phyloP scores from a whole-genome alignment of 2,888 invertebrate species.

The Luperina nickerlii region DNA sequence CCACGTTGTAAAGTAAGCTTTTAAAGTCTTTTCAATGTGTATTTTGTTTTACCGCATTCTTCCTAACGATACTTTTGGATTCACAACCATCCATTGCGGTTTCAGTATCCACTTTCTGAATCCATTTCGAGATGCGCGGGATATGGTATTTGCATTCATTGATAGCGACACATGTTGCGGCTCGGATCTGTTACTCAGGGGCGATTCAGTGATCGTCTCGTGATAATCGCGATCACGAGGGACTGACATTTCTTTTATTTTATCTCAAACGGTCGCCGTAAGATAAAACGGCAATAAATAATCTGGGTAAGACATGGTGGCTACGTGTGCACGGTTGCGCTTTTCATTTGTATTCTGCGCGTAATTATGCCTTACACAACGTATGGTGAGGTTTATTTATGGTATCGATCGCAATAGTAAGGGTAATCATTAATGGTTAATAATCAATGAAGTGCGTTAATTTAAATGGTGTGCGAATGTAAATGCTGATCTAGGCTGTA shows the following conservation, averaged over 20 bases:
- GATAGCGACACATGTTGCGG: conserved; percentile 52
- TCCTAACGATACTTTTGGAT: conserved; percentile 43
- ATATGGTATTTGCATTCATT: conserved; percentile 62
- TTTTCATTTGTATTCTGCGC: conserved; percentile 86
- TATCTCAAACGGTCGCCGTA: conserved; percentile 85
- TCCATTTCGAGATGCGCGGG: conserved; percentile 32
- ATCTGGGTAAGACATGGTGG: conserved; percentile 81
- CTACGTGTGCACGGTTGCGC: conserved; percentile 85
- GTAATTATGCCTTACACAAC: conserved; percentile 84
- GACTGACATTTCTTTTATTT: conserved; percentile 89
- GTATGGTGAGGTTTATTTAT: conserved; percentile 79
- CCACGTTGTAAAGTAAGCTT: conserved; percentile 80
- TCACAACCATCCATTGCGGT: conserved; percentile 66
- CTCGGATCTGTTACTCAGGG: conserved; percentile 72
- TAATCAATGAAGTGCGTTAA: conserved; percentile 75
- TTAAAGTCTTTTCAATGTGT: conserved; percentile 82
- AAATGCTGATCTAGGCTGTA: conserved; percentile 13
- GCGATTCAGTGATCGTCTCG: conserved; percentile 85
- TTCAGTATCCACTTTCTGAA: conserved; percentile 9
- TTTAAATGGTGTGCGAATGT: conserved; percentile 71
- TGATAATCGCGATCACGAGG: conserved; percentile 88
- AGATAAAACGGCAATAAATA: conserved; percentile 89
- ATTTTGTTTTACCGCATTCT: conserved; percentile 80
- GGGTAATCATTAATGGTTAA: conserved; percentile 81
- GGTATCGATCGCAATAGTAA: conserved; percentile 71